A percentile compares a stretch with the other conserved stretches of the same genome.
phyloP scores from a whole-genome alignment of 2,113 vertebrate genomes.

The Microtus ochrogaster region DNA sequence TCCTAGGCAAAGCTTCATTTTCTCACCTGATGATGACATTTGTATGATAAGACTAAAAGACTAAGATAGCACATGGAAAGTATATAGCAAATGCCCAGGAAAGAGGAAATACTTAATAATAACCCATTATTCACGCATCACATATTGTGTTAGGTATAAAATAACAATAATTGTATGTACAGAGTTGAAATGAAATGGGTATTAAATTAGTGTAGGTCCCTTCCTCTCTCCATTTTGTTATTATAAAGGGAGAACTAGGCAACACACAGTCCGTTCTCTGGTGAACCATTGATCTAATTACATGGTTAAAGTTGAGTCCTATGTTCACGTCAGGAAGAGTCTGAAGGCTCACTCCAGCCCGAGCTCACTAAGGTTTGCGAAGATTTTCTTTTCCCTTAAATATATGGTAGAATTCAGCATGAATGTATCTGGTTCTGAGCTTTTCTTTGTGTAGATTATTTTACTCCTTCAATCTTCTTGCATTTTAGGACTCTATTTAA shows the following conservation, averaged over 20 bases:
- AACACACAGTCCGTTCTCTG: neutral
- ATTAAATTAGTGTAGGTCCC: neutral
- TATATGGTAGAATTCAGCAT: neutral
- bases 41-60: neutral
- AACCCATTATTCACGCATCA: neutral
- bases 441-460: neutral
- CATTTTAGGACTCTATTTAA: neutral
- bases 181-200: neutral
- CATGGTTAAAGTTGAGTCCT: neutral
- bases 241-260: neutral
- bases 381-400: neutral
- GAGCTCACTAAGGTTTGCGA: neutral
- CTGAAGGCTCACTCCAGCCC: neutral
- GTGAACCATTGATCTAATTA: neutral
- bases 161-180: neutral
- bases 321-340: neutral
- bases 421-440: neutral
- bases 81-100: neutral
- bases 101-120: neutral
- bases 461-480: neutral
- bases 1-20: neutral
- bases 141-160: neutral
- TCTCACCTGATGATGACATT: neutral
- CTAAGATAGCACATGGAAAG: neutral
- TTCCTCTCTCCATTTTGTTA: neutral